phyloP scores from a whole-genome alignment of 2,888 invertebrate species.

The Cephus pygmeus region DNA sequence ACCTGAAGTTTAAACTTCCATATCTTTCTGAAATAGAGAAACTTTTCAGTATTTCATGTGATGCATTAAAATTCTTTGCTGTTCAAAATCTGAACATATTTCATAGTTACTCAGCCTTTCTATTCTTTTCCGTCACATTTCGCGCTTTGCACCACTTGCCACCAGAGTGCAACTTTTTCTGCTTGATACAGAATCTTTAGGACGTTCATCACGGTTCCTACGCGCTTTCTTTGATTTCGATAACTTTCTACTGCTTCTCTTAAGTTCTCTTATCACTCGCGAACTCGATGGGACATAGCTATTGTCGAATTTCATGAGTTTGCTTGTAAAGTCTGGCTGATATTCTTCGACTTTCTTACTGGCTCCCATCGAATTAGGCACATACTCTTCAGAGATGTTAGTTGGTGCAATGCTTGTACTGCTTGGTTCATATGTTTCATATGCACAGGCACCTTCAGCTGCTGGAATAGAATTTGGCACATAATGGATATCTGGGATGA shows the following conservation, averaged over 20 bases:
- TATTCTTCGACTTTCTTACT: slow-evolving; percentile 45
- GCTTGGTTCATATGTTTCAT: slow-evolving; percentile 47
- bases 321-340: slow-evolving; percentile 48
- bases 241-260: slow-evolving; percentile 1
- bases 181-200: neutral
- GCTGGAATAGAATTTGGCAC: slow-evolving; percentile 46
- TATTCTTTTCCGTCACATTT: slow-evolving; percentile 18
- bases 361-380: slow-evolving; percentile 47
- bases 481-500: slow-evolving; percentile 28
- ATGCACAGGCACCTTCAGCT: neutral
- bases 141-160: slow-evolving; percentile 17
- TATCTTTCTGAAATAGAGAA: neutral
- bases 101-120: neutral
- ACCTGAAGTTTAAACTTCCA: neutral
- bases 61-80: neutral
- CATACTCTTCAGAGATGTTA: slow-evolving; percentile 36
- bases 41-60: neutral
- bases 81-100: neutral
- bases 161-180: slow-evolving; percentile 3
- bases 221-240: neutral
- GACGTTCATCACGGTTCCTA: neutral
- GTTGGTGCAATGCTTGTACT: slow-evolving; percentile 23
- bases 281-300: slow-evolving; percentile 50
- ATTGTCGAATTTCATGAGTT: slow-evolving; percentile 48
- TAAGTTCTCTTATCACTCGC: slow-evolving; percentile 13